These are phyloP conservation scores for Rhabdomys dilectus DNA, from an alignment of 2,113 vertebrate species.

Conservation along the genomic window DNA sequence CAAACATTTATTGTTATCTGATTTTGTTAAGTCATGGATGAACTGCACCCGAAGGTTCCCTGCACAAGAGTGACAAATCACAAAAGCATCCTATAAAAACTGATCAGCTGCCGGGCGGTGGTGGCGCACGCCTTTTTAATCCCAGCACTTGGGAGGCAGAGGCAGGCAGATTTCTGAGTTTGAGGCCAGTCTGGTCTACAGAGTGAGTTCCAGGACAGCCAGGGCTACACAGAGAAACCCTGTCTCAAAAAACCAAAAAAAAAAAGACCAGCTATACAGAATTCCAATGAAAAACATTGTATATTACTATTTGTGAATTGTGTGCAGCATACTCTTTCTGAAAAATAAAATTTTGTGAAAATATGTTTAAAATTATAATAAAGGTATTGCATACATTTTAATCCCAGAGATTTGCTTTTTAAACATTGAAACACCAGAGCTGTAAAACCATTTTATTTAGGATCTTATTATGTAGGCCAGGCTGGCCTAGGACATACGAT, in stretches of 20 bases:
- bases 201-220: no score
- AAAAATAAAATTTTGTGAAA: background rate
- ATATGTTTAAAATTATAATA: background rate
- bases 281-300: background rate
- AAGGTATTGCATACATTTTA: background rate
- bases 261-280: background rate
- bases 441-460: background rate
- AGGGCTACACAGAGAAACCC: no score
- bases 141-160: no score
- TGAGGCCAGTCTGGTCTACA: no score
- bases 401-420: background rate
- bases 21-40: background rate
- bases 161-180: no score
- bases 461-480: background rate
- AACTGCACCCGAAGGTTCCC: no score
- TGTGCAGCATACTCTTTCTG: background rate
- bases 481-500: background rate
- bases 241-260: no score
- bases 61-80: background rate
- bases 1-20: background rate
- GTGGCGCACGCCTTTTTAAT: no score
- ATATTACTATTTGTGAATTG: conserved; percentile 4
- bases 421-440: background rate
- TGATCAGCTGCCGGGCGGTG: no score
- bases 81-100: background rate